These are phyloP conservation scores for Rhynchomys soricoides DNA, from an alignment of 2,113 vertebrate genomes.

Conservation along the genomic window DNA sequence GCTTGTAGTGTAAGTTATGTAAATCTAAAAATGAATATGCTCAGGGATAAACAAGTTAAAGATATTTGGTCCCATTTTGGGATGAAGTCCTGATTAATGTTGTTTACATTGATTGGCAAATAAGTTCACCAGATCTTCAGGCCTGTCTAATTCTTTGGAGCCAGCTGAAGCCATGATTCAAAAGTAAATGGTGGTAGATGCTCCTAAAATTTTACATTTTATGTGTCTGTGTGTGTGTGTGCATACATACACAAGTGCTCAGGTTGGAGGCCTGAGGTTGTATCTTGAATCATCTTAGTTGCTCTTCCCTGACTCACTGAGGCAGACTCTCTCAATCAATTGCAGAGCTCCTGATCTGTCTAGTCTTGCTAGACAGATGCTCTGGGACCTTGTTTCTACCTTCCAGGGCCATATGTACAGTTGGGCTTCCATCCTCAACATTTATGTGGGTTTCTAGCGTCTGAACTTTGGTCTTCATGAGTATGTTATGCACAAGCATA, in stretches of 20 bases:
- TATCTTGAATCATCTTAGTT: not conserved
- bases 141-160: not conserved
- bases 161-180: not conserved
- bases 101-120: not conserved
- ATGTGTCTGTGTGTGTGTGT: not conserved
- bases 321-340: not conserved
- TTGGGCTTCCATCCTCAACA: not conserved
- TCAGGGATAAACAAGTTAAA: not conserved
- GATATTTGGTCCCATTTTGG: constrained; percentile 25
- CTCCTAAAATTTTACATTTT: not conserved
- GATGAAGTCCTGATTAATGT: not conserved
- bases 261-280: not conserved
- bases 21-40: not conserved
- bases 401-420: not conserved
- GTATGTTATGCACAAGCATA: not conserved
- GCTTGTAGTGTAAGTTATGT: not conserved
- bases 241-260: not conserved
- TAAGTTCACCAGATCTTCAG: not conserved
- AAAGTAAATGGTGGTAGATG: not conserved
- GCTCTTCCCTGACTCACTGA: not conserved
- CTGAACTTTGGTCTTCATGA: not conserved
- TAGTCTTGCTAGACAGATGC: not conserved
- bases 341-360: not conserved
- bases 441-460: not conserved
- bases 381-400: not conserved